Conservation (phyloP, 2,797 vertebrate species). For the Poecilia picta region DNA sequence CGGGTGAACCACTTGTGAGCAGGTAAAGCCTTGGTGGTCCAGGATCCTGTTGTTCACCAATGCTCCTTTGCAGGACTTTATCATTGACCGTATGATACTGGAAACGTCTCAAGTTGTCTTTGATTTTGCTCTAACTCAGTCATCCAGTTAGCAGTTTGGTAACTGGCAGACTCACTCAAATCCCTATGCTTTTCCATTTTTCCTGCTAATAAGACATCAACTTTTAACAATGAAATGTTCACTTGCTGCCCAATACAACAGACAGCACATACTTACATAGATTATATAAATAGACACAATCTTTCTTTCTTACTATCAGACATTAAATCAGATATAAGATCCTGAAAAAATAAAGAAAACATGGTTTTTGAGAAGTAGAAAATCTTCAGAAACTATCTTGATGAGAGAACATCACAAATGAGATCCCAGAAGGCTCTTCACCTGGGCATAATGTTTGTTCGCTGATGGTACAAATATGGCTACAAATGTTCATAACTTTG, state of each 20-base stretch:
- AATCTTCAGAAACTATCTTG: neutral
- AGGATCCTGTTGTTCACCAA: neutral
- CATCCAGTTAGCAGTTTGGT: neutral
- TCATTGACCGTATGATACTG: neutral
- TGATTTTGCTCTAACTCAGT: neutral
- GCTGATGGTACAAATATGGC: neutral
- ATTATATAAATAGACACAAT: neutral
- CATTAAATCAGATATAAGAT: neutral
- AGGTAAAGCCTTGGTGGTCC: neutral
- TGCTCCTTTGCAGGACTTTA: neutral
- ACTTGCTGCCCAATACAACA: neutral
- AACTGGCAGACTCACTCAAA: neutral
- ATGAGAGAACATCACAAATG: neutral
- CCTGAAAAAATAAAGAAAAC: neutral
- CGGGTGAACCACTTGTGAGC: neutral
- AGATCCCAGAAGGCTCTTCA: neutral
- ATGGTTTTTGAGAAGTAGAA: neutral
- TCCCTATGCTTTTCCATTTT: neutral
- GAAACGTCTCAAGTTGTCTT: neutral
- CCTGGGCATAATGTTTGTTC: neutral
- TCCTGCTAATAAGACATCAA: neutral
- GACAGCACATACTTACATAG: neutral
- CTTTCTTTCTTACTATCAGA: neutral
- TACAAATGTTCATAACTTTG: neutral
- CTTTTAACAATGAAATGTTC: neutral